Conservation (phyloP, 2,797 vertebrate species). For the Cossypha polioptera region DNA sequence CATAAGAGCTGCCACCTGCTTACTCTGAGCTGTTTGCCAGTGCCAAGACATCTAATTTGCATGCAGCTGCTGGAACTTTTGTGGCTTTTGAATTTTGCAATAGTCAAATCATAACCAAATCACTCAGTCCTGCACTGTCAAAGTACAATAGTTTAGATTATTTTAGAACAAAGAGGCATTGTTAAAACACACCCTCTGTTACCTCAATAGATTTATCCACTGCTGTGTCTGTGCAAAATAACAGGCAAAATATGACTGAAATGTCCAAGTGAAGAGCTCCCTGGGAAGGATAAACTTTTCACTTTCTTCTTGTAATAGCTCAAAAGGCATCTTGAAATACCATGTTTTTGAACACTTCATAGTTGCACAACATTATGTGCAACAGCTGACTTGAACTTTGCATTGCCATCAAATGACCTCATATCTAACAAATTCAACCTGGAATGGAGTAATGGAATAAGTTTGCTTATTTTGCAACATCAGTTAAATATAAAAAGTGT, state of each 20-base stretch:
- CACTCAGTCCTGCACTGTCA: neutral
- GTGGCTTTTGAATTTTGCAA: slow-evolving; percentile 35
- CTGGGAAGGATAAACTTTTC: neutral
- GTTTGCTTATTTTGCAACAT: neutral
- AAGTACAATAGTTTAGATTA: neutral
- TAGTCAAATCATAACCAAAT: slow-evolving; percentile 67
- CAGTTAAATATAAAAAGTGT: neutral
- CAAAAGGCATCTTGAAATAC: neutral
- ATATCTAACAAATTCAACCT: neutral
- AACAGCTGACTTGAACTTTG: neutral
- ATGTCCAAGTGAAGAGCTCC: neutral
- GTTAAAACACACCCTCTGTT: neutral
- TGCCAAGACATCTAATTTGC: slow-evolving; percentile 44
- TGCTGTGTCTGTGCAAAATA: neutral
- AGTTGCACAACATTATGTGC: neutral
- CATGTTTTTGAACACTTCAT: neutral
- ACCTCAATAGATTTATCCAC: neutral
- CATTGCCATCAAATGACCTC: neutral
- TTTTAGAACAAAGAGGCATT: slow-evolving; percentile 5
- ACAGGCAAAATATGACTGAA: neutral
- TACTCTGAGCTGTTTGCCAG: neutral
- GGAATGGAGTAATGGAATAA: neutral
- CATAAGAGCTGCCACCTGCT: neutral
- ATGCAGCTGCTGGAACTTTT: slow-evolving; percentile 44
- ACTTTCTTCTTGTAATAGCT: neutral